Percentiles rank a stretch among this genome's conserved stretches.
Evolutionary conservation across 1,140 invertebrate genomes (phyloP).

Genomic region (Mercenaria mercenaria): DNA sequence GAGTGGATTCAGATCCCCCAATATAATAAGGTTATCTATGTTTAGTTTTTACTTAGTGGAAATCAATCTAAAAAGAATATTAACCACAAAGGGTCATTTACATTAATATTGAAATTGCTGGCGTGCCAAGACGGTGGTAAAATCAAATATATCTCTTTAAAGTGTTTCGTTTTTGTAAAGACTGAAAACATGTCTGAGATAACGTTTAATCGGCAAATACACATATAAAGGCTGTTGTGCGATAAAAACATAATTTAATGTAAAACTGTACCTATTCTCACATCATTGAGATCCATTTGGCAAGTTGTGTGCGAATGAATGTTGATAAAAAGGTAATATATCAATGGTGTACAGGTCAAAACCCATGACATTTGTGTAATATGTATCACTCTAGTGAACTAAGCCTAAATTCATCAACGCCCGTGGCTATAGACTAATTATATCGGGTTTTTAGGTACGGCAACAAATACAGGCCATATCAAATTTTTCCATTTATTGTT

Average conservation of each 20-base stretch:
- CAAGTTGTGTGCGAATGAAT: background rate
- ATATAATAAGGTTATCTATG: constrained; percentile 11
- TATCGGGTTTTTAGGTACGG: too few relatives aligned
- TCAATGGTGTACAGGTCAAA: background rate
- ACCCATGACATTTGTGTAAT: background rate
- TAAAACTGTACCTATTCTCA: background rate
- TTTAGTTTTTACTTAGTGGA: constrained; percentile 24
- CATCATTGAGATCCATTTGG: background rate
- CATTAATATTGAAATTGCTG: background rate
- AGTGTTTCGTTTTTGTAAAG: background rate
- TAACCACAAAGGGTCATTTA: constrained; percentile 16
- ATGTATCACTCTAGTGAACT: too few relatives aligned
- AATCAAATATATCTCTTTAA: constrained; percentile 4
- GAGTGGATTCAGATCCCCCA: background rate
- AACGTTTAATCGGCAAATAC: background rate
- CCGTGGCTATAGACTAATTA: too few relatives aligned
- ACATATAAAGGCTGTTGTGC: background rate
- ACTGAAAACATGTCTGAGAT: background rate
- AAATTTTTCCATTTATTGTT: too few relatives aligned
- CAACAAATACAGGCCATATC: too few relatives aligned
- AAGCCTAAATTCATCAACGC: too few relatives aligned
- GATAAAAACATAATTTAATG: constrained; percentile 2
- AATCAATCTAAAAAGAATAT: background rate
- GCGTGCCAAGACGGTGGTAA: constrained; percentile 1
- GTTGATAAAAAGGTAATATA: background rate